Base-by-base conservation (phyloP, 2,888 invertebrate species). In the Dryadula phaetusa region DNA sequence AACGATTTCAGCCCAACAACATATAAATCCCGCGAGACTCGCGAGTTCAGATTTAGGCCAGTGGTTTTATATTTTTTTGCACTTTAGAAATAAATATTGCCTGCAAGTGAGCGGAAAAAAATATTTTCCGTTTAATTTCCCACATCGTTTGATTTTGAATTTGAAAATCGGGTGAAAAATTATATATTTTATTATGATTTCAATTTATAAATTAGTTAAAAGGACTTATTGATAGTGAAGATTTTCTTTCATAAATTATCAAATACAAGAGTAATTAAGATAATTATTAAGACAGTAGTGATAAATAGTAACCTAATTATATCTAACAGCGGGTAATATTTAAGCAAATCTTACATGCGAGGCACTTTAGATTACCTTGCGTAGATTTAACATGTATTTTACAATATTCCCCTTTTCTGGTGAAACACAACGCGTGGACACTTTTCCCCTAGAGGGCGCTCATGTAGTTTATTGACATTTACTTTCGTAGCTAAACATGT, bases 401-500 rank as follows among this genome's bases (percentile, higher is more conserved):
- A 76, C 78, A 78, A 80, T 80, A 79, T 76, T 74, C 73, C 70
- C 69, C 73, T 72, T 67, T 76, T 76, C 78, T 75, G 75, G 72
- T 76, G 78, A 83, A 84, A 87, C 85, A 87, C 84, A 80, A 80
- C 79, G 79, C 78, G 72, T 77, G 82, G 82, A 82, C 84, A 86
- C 84, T 86, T 84, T 82, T 82, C 82, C 81, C 85, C 83, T 73
- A 75, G 81, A 84, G 86, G 82, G 81, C 76, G 78, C 80, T 82
- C 86, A 87, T 85, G 84, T 86, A 86, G 83, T 87, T 87, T 92
- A 89, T 92, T 92, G 91, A 91, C 92, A 90, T 92, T 92, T 90
- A 92, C 92, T 92, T 90, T 86, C 83, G 77, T 80, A 82, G 86
- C 81, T 84, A 92, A 92, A 92, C 90, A 90, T 73, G 76, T 79